Percentiles rank a stretch among this genome's conserved stretches.
Evolutionary conservation across 1,140 invertebrate genomes (phyloP).

Genomic region (Drosophila pseudoananassae): DNA sequence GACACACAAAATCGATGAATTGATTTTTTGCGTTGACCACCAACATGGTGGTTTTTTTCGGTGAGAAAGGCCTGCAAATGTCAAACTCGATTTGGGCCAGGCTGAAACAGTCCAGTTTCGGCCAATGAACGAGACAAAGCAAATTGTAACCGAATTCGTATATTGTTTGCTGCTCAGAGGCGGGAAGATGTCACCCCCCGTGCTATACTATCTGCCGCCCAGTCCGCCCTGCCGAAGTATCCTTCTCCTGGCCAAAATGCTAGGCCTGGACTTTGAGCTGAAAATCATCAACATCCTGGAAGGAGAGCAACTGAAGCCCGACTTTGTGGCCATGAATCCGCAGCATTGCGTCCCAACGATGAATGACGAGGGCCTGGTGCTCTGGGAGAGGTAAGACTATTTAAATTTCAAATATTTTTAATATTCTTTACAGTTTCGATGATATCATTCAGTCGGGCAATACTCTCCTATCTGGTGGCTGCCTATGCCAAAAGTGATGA

Average conservation of each 20-base stretch:
- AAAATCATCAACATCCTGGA: conserved; percentile 85
- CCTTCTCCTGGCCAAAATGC: conserved; percentile 85
- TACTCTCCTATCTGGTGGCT: conserved; percentile 89
- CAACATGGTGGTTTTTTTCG: not conserved
- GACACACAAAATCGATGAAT: conserved; percentile 63
- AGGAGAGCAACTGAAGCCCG: conserved; percentile 85
- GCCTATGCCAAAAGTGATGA: conserved; percentile 88
- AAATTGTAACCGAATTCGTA: conserved; percentile 83
- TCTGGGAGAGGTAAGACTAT: conserved; percentile 86
- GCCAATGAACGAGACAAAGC: conserved; percentile 67
- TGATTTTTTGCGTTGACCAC: conserved; percentile 57
- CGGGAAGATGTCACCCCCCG: conserved; percentile 85
- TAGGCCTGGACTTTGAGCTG: conserved; percentile 86
- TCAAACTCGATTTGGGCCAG: conserved; percentile 1
- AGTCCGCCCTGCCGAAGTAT: conserved; percentile 86
- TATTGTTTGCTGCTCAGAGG: conserved; percentile 83
- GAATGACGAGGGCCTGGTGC: conserved; percentile 88
- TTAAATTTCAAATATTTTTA: not conserved
- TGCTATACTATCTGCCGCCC: conserved; percentile 86
- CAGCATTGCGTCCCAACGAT: conserved; percentile 89
- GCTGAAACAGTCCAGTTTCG: conserved; percentile 40
- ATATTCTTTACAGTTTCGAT: not conserved
- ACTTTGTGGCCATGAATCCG: conserved; percentile 87
- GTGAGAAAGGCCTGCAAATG: conserved; percentile 5
- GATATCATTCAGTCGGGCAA: conserved; percentile 86